Conservation (phyloP, 1,140 invertebrate genomes). For the Drosophila littoralis region DNA sequence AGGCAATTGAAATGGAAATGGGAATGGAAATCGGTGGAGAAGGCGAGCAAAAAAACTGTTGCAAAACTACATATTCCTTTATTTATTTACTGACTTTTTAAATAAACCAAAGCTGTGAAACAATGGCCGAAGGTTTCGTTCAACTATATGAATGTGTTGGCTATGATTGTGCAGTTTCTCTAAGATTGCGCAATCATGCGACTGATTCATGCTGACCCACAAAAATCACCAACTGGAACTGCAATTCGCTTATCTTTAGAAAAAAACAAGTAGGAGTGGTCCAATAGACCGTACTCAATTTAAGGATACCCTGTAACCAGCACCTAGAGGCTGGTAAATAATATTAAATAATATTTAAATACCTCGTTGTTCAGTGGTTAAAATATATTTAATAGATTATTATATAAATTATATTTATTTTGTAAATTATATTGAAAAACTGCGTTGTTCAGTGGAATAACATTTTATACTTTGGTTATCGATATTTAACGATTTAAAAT, state of each 20-base stretch:
- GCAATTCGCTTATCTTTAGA: constrained; percentile 21
- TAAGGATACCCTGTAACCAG: background rate
- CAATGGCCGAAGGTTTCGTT: constrained; percentile 4
- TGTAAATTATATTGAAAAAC: too few species aligned
- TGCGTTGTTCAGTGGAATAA: too few species aligned
- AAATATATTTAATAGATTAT: too few species aligned
- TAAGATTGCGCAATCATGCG: constrained; percentile 53
- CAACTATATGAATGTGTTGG: constrained; percentile 4
- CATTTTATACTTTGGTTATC: too few species aligned
- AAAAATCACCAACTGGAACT: constrained; percentile 40
- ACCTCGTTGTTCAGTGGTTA: too few species aligned
- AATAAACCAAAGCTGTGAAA: constrained; percentile 34
- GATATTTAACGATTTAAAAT: too few species aligned
- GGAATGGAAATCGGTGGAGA: constrained; percentile 43
- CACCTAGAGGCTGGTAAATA: too few species aligned
- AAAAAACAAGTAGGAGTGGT: background rate
- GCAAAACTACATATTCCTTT: constrained; percentile 46
- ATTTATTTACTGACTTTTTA: constrained; percentile 70
- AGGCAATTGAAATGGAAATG: constrained; percentile 77
- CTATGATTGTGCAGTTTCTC: constrained; percentile 59
- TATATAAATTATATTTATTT: too few species aligned
- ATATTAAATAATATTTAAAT: too few species aligned
- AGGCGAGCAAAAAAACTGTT: constrained; percentile 14
- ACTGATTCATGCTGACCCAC: constrained; percentile 68
- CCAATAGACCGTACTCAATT: background rate